Percentiles rank a stretch among this genome's conserved stretches.
These are phyloP conservation scores for Tenthredo mesomela DNA, from an alignment of 2,888 invertebrate species.

Conservation along the genomic window DNA sequence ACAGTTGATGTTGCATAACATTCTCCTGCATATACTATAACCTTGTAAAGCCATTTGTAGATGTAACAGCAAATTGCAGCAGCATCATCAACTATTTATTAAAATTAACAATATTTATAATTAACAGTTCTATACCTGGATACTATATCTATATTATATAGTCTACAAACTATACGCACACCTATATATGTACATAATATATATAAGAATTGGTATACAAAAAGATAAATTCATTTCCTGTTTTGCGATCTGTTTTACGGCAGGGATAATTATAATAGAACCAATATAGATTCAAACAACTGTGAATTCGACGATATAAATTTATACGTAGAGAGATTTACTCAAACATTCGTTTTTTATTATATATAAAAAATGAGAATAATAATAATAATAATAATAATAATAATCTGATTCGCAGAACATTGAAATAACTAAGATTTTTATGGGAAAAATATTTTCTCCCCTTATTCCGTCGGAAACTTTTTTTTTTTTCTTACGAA, in stretches of 20 bases:
- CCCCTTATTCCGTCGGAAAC: not conserved
- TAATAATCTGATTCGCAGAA: not conserved
- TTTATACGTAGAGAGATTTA: not conserved
- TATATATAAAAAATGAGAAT: no score
- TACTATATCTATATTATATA: not conserved
- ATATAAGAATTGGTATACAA: not conserved
- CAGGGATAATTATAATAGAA: not conserved
- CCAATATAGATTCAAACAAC: not conserved
- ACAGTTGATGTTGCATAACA: constrained; percentile 46
- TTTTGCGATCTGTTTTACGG: not conserved
- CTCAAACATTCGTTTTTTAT: not conserved
- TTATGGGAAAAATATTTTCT: not conserved
- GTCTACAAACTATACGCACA: not conserved
- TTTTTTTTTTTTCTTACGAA: not conserved
- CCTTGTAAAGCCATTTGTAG: constrained; percentile 18
- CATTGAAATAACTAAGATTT: not conserved
- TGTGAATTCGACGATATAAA: not conserved
- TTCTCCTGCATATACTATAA: constrained; percentile 32
- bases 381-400: not conserved
- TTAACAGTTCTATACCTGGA: not conserved
- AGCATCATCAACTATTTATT: not conserved
- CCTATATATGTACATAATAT: no score
- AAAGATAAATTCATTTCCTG: not conserved
- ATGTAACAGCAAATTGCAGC: not conserved
- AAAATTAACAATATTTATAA: not conserved